Base-by-base conservation (phyloP, 1,140 invertebrate genomes). In the Cephus cinctus region DNA sequence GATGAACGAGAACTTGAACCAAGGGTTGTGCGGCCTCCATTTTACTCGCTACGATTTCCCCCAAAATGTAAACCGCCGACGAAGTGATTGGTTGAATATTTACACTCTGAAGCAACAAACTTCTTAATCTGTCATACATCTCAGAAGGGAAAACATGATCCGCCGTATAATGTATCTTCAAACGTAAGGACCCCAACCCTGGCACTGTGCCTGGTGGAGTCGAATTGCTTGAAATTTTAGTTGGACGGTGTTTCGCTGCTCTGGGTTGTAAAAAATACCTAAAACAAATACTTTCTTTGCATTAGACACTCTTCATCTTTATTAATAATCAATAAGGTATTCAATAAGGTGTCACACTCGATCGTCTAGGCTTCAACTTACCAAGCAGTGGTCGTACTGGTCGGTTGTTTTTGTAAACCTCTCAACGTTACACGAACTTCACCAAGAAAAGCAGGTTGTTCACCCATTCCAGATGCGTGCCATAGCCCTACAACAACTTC, bases 241-340 rank as follows among this genome's bases (percentile, higher is more conserved):
- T 80, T 40, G 82, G 83, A 49, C 81, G 69, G 53, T 83, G 78
- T 61, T 80, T 80, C 22, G 79, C 78, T 34, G 81, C 79, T 39
- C 88, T 79, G 2, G 90, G 90, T 63, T 90, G 86, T 6, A 94
- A 75, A 68, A 91, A 92, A 71, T 93, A 95, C 88, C 88, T 89
- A 55, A 12, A 36, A 53, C n/a, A n/a, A n/a, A n/a, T n/a, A n/a
- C n/a, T n/a, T n/a, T n/a, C n/a, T n/a, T n/a, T n/a, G n/a, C n/a
- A n/a, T n/a, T n/a, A n/a, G n/a, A n/a, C n/a, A n/a, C n/a, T n/a
- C n/a, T n/a, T n/a, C n/a, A n/a, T n/a, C n/a, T n/a, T n/a, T n/a
- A n/a, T n/a, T n/a, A n/a, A n/a, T n/a, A n/a, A n/a, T n/a, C n/a
- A n/a, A n/a, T n/a, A n/a, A n/a, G n/a, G n/a, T n/a, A n/a, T n/a